Conservation (phyloP, 2,888 invertebrate species). For the Anarsia innoxiella region DNA sequence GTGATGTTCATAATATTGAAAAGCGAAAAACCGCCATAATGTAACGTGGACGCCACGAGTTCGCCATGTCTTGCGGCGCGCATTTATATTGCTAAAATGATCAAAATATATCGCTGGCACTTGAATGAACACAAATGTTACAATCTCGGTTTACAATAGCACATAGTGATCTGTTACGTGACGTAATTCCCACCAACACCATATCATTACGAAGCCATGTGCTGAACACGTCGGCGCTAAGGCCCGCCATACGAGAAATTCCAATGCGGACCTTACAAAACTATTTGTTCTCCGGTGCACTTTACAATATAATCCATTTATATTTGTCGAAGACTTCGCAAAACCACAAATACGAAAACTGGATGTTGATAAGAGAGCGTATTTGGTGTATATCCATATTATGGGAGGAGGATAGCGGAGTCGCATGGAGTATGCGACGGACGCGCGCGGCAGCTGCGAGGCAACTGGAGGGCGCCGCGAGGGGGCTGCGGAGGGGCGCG, state of each 20-base stretch:
- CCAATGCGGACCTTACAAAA: slow-evolving; percentile 69
- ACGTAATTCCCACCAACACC: slow-evolving; percentile 59
- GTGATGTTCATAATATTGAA: slow-evolving; percentile 26
- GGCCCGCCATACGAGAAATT: slow-evolving; percentile 65
- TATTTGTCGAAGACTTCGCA: slow-evolving; percentile 68
- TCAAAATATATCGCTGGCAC: not conserved
- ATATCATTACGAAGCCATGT: slow-evolving; percentile 68
- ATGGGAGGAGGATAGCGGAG: slow-evolving; percentile 51
- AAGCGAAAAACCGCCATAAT: slow-evolving; percentile 57
- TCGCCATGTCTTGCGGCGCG: slow-evolving; percentile 38
- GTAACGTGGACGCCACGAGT: slow-evolving; percentile 68
- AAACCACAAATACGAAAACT: slow-evolving; percentile 70
- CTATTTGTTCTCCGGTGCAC: slow-evolving; percentile 48
- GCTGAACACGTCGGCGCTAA: slow-evolving; percentile 67
- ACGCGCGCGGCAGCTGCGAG: slow-evolving; percentile 70
- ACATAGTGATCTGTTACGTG: slow-evolving; percentile 37
- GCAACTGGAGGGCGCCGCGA: slow-evolving; percentile 48
- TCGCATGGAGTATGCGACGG: slow-evolving; percentile 68
- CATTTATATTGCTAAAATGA: not conserved
- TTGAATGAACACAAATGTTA: slow-evolving; percentile 30
- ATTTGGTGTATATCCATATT: slow-evolving; percentile 73
- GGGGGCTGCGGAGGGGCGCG: slow-evolving; percentile 21
- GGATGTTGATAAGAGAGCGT: slow-evolving; percentile 65
- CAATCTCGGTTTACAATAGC: slow-evolving; percentile 44
- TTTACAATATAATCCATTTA: slow-evolving; percentile 75